Evolutionary conservation across 2,113 vertebrate species (phyloP).

Genomic region (Pungitius pungitius): DNA sequence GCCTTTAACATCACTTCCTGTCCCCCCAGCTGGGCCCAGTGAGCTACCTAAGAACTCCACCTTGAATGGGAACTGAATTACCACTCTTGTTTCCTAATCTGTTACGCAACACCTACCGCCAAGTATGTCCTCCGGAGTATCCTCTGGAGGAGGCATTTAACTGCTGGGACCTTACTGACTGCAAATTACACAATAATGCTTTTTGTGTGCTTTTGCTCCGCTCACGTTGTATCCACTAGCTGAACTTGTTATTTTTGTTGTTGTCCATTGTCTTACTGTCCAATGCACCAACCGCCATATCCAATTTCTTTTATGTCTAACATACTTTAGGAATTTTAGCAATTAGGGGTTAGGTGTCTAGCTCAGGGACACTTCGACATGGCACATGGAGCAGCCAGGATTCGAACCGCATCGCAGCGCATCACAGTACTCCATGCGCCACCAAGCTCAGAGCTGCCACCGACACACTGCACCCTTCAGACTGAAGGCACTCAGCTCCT

Average conservation of each 20-base stretch:
- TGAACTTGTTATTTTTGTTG: no score
- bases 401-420: no score
- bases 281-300: no score
- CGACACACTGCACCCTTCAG: conserved; percentile 61
- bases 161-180: neutral
- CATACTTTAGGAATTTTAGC: no score
- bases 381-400: no score
- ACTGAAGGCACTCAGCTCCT: conserved; percentile 66
- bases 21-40: neutral
- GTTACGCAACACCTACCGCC: conserved; percentile 24
- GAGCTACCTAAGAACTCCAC: conserved; percentile 40
- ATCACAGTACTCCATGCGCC: no score
- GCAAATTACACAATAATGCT: conserved; percentile 1
- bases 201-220: neutral
- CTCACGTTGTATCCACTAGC: neutral
- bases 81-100: conserved; percentile 29
- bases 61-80: conserved; percentile 20
- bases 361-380: no score
- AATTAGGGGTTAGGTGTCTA: no score
- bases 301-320: no score
- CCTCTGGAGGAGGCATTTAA: neutral
- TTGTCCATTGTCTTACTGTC: no score
- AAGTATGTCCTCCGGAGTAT: neutral
- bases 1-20: conserved; percentile 49
- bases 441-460: conserved; percentile 18